Evolutionary conservation across 2,888 invertebrate genomes (phyloP), one percentile per base, ranked within the genome.

Genomic region (Lasioglossum marginatum): DNA sequence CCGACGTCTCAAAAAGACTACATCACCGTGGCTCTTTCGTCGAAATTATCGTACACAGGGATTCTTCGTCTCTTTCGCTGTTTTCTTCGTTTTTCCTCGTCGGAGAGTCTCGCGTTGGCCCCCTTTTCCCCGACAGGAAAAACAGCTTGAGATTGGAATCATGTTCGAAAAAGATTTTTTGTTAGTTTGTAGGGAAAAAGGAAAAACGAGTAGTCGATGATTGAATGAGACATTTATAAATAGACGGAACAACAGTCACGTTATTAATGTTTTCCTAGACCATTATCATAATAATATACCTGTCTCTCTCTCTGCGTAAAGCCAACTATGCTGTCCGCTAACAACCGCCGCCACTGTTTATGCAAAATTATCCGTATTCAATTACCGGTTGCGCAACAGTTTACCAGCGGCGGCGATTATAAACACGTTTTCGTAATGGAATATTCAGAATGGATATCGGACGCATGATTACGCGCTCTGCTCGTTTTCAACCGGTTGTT

Each of bases 311-410:
- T 76, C 23, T 52, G 71, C n/a, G 37, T 10, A 52, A 66, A 80
- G 73, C 63, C 83, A 71, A 27, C 43, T 40, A 40, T 10, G 31
- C 76, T 10, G 63, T 43, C 43, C 16, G 43, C 73, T 57, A 45
- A 63, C 66, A 74, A 76, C 75, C 37, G 19, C 81, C 72, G 73
- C 27, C 76, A 70, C 68, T 60, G 81, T 83, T 83, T 77, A 83
- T 77, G 83, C 68, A 77, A 83, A 83, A 83, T 83, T 83, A 81
- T 81, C 57, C 76, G n/a, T 48, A 81, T 83, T 83, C 83, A 81
- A 77, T 83, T 74, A 83, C 73, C 45, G 23, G 81, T 83, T 83
- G 60, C 73, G 77, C 77, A 83, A 83, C 66, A 27, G 34, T 6
- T 74, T 81, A 73, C 57, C 81, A 74, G 77, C 73, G 31, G 40